A percentile compares a stretch with the other conserved stretches of the same genome.
These are phyloP conservation scores for Psococerastis gibbosa DNA, from an alignment of 2,888 invertebrate species.

Conservation along the genomic window DNA sequence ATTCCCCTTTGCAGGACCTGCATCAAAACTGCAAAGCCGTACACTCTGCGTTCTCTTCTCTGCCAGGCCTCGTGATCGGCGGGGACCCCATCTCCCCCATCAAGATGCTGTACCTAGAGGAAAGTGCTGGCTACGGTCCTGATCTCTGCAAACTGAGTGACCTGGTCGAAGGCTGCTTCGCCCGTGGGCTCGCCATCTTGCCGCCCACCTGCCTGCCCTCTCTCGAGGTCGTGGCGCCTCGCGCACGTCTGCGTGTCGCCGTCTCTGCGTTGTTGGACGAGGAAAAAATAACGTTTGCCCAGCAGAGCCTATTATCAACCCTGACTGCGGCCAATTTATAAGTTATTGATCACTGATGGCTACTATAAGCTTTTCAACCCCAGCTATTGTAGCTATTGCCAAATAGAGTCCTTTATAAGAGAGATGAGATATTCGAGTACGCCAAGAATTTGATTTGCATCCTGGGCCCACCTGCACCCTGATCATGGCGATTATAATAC, in stretches of 20 bases:
- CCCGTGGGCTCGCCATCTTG: constrained; percentile 47
- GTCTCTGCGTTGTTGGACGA: constrained; percentile 43
- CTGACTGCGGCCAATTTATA: too few relatives aligned
- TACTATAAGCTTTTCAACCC: too few relatives aligned
- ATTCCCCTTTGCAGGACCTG: constrained; percentile 27
- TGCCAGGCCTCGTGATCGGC: constrained; percentile 26
- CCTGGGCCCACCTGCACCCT: too few relatives aligned
- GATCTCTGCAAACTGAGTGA: constrained; percentile 36
- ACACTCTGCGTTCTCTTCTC: constrained; percentile 29
- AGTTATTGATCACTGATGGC: too few relatives aligned
- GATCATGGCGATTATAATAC: too few relatives aligned
- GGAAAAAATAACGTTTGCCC: constrained; percentile 35
- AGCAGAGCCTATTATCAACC: constrained; percentile 27
- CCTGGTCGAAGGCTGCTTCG: constrained; percentile 43
- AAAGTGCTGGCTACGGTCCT: constrained; percentile 27
- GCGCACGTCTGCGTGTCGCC: constrained; percentile 53
- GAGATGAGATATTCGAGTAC: too few relatives aligned
- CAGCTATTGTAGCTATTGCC: too few relatives aligned
- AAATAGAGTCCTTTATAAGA: too few relatives aligned
- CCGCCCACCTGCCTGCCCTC: constrained; percentile 48
- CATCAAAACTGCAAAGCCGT: constrained; percentile 36
- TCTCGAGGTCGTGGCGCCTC: constrained; percentile 41
- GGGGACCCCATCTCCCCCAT: constrained; percentile 50
- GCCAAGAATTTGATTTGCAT: too few relatives aligned
- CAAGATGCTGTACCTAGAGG: constrained; percentile 49